A percentile compares a stretch with the other conserved stretches of the same genome.
These are phyloP conservation scores for Neodiprion fabricii DNA, from an alignment of 1,140 invertebrate genomes.

Conservation along the genomic window DNA sequence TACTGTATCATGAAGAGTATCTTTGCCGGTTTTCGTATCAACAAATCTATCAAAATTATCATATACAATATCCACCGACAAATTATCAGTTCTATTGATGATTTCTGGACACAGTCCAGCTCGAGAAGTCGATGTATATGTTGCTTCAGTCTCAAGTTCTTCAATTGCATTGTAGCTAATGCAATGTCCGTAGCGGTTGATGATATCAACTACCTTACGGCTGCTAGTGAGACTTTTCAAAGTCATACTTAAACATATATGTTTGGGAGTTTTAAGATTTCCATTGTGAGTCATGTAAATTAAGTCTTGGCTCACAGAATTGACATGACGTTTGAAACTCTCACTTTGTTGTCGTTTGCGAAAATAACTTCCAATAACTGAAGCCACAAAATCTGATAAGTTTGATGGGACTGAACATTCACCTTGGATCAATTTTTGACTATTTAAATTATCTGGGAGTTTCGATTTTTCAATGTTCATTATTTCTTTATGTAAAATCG, in stretches of 20 bases:
- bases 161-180: conserved; percentile 40
- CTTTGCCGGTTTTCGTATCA: conserved; percentile 42
- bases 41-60: conserved; percentile 49
- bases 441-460: not conserved
- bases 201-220: conserved; percentile 38
- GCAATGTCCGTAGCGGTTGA: conserved; percentile 35
- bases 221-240: conserved; percentile 49
- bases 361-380: not conserved
- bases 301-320: not conserved
- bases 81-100: conserved; percentile 28
- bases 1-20: conserved; percentile 22
- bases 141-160: conserved; percentile 40
- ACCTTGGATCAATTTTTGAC: not conserved
- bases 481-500: not conserved
- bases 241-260: conserved; percentile 41
- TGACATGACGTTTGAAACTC: not conserved
- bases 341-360: not conserved
- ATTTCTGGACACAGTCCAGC: conserved; percentile 33
- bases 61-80: conserved; percentile 43
- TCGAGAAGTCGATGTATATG: conserved; percentile 22
- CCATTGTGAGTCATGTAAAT: not conserved
- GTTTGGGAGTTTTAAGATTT: conserved; percentile 37
- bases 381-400: not conserved
- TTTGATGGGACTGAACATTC: not conserved
- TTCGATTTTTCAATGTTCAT: not conserved